phyloP scores from a whole-genome alignment of 1,140 invertebrate genomes.

The Papilio aristodemus region DNA sequence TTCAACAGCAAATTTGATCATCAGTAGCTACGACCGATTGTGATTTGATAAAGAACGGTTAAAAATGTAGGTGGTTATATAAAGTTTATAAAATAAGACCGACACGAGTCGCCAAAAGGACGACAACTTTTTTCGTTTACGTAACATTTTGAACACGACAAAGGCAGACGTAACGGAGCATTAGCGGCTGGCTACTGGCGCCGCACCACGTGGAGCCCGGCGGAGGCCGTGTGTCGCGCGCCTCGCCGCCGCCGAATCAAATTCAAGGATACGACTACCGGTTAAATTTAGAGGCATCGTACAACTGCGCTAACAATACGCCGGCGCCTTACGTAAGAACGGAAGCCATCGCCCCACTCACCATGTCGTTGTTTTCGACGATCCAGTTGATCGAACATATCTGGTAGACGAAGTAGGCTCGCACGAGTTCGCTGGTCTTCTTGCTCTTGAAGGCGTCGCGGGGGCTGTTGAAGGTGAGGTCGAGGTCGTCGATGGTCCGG shows the following conservation, averaged over 20 bases:
- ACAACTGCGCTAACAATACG: constrained; percentile 42
- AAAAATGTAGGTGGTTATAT: not conserved
- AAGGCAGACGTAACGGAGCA: not conserved
- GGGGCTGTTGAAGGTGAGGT: constrained; percentile 92
- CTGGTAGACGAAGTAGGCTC: constrained; percentile 96
- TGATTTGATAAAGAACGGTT: not conserved
- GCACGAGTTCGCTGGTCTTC: constrained; percentile 94
- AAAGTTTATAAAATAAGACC: not conserved
- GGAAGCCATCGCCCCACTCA: constrained; percentile 80
- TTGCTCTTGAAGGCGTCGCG: constrained; percentile 95
- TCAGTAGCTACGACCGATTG: not conserved
- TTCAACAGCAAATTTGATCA: constrained; percentile 14
- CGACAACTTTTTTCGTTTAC: not conserved
- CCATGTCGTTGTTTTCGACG: constrained; percentile 97
- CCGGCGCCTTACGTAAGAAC: constrained; percentile 56
- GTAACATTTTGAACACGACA: constrained; percentile 20
- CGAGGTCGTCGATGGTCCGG: constrained; percentile 86
- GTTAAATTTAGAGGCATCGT: constrained; percentile 55
- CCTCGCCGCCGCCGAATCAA: constrained; percentile 46
- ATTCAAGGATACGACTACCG: constrained; percentile 55
- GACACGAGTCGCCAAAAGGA: not conserved
- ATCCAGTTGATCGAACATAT: constrained; percentile 94
- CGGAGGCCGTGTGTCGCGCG: not conserved
- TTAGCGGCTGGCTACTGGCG: constrained; percentile 1
- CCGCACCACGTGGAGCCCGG: constrained; percentile 35